Conservation (phyloP, 92 coral and sea anemone genomes). For the Palythoa grandiflora region DNA sequence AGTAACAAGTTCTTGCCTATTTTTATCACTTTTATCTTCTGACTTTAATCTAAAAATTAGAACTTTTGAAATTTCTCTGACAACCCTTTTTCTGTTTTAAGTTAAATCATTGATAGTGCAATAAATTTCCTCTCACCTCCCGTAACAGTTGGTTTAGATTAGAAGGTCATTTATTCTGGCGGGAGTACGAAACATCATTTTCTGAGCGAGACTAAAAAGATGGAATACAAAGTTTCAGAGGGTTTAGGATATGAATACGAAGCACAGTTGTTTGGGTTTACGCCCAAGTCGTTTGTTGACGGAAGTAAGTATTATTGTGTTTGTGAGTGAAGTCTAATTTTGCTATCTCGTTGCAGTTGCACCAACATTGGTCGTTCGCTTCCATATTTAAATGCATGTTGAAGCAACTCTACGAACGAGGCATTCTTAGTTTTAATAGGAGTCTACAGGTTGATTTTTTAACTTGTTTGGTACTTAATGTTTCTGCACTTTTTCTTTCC, state of each 20-base stretch:
- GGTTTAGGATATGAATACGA: slow-evolving; percentile 79
- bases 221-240: slow-evolving; percentile 51
- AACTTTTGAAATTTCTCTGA: not conserved
- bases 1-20: not conserved
- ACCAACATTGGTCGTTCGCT: too few relatives aligned
- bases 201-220: not conserved
- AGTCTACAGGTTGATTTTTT: not conserved
- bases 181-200: slow-evolving; percentile 18
- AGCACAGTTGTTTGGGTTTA: slow-evolving; percentile 95
- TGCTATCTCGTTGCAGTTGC: too few relatives aligned
- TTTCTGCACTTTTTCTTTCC: not conserved
- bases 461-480: not conserved
- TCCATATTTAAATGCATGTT: too few relatives aligned
- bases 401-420: too few relatives aligned
- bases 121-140: not conserved
- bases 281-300: slow-evolving; percentile 96
- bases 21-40: not conserved
- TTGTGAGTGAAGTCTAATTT: not conserved
- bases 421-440: not conserved
- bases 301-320: slow-evolving; percentile 67
- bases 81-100: not conserved
- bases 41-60: not conserved
- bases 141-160: not conserved
- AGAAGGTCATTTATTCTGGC: not conserved
- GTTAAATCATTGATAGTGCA: not conserved